Conservation (phyloP, 2,888 invertebrate species). For the Rhimphoctona megacephalus region DNA sequence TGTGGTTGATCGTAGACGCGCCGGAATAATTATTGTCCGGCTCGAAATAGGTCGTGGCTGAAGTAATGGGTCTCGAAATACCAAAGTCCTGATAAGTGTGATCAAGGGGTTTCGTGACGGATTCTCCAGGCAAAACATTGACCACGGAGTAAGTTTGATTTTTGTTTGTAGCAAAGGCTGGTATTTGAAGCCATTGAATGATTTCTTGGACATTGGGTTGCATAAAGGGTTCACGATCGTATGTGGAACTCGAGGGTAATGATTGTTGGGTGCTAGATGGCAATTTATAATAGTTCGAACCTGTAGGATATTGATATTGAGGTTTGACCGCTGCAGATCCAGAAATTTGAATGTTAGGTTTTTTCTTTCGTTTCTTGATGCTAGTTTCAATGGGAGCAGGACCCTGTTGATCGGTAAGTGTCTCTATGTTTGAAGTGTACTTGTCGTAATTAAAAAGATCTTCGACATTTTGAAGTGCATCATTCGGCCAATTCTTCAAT, state of each 20-base stretch:
- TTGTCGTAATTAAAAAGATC: constrained; percentile 81
- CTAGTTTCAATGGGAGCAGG: constrained; percentile 44
- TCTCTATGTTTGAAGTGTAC: constrained; percentile 76
- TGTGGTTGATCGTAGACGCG: background rate
- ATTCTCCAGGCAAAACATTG: constrained; percentile 61
- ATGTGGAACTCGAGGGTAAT: constrained; percentile 6
- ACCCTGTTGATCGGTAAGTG: constrained; percentile 41
- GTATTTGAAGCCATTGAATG: constrained; percentile 79
- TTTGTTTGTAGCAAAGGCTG: constrained; percentile 68
- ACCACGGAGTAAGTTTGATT: constrained; percentile 69
- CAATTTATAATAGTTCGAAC: constrained; percentile 29
- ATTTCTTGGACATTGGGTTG: constrained; percentile 73
- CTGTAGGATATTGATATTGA: constrained; percentile 38
- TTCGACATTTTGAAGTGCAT: constrained; percentile 74
- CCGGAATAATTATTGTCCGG: constrained; percentile 26
- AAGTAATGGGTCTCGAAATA: constrained; percentile 71
- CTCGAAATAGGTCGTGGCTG: constrained; percentile 37
- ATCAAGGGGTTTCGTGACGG: constrained; percentile 69
- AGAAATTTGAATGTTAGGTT: constrained; percentile 8
- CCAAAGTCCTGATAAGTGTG: constrained; percentile 73
- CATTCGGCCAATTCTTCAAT: constrained; percentile 81
- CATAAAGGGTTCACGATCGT: constrained; percentile 62
- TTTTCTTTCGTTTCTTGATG: constrained; percentile 55
- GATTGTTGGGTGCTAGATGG: constrained; percentile 23
- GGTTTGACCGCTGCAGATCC: background rate